A percentile compares a stretch with the other conserved stretches of the same genome.
Conservation (phyloP, 2,888 invertebrate genomes). For the Pandemis cinnamomeana region DNA sequence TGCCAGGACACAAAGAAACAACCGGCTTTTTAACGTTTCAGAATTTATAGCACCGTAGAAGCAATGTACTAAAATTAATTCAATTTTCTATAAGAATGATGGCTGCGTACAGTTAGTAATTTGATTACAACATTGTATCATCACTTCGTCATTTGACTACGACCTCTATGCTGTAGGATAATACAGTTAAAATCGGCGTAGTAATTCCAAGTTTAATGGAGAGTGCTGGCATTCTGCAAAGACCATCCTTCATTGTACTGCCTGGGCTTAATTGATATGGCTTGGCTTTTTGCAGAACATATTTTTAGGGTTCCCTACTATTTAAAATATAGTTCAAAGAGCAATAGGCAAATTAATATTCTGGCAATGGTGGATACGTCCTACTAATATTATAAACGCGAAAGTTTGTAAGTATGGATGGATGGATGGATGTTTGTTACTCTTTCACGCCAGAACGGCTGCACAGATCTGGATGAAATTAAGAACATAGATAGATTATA, state of each 20-base stretch:
- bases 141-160: not conserved
- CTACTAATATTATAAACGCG: too few relatives aligned
- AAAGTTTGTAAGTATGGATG: too few relatives aligned
- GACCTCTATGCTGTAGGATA: not conserved
- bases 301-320: constrained; percentile 17
- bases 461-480: too few relatives aligned
- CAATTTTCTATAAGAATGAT: constrained; percentile 45
- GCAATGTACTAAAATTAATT: constrained; percentile 53
- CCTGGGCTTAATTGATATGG: constrained; percentile 62
- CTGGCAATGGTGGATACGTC: too few relatives aligned
- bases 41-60: constrained; percentile 42
- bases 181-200: not conserved
- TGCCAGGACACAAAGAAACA: too few relatives aligned
- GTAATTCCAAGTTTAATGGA: not conserved
- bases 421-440: too few relatives aligned
- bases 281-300: constrained; percentile 53
- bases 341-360: too few relatives aligned
- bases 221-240: constrained; percentile 8
- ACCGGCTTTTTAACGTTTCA: too few relatives aligned
- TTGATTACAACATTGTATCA: constrained; percentile 12
- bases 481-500: too few relatives aligned
- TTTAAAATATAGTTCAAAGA: not conserved
- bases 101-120: constrained; percentile 19
- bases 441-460: too few relatives aligned
- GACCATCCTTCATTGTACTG: constrained; percentile 52